Evolutionary conservation across 1,140 invertebrate species (phyloP).

Genomic region (Zaprionus inermis): DNA sequence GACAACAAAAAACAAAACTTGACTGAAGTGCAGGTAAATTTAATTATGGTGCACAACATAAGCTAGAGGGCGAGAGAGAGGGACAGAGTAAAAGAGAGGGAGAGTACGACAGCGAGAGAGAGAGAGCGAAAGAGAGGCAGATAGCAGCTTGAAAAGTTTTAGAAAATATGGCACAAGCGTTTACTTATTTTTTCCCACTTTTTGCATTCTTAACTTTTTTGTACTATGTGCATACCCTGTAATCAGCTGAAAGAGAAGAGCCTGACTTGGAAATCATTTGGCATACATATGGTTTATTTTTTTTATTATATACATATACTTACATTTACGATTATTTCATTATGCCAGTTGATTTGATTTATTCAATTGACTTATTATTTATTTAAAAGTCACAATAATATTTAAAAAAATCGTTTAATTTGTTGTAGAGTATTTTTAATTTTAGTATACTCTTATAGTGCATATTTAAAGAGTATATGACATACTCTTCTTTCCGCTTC

Average conservation of each 20-base stretch:
- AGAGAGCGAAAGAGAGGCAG: background rate
- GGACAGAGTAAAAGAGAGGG: background rate
- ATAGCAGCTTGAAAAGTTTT: constrained; percentile 45
- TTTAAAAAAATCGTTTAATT: too few relatives aligned
- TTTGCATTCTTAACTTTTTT: constrained; percentile 13
- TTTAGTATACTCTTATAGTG: too few relatives aligned
- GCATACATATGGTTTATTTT: too few relatives aligned
- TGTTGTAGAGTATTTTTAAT: too few relatives aligned
- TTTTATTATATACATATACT: too few relatives aligned
- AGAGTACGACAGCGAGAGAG: background rate
- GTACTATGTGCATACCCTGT: background rate
- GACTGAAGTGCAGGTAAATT: constrained; percentile 69
- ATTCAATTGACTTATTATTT: too few relatives aligned
- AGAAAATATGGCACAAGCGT: constrained; percentile 48
- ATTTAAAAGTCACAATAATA: too few relatives aligned
- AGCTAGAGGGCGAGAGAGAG: constrained; percentile 10
- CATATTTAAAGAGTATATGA: too few relatives aligned
- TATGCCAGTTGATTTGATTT: too few relatives aligned
- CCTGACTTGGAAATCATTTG: too few relatives aligned
- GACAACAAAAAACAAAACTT: constrained; percentile 41
- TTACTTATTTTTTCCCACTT: constrained; percentile 33
- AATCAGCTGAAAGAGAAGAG: background rate
- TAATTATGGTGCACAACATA: constrained; percentile 57
- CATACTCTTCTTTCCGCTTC: too few relatives aligned
- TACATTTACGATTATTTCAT: too few relatives aligned